These are phyloP conservation scores for Spea bombifrons DNA, from an alignment of 2,113 vertebrate species.

Conservation along the genomic window DNA sequence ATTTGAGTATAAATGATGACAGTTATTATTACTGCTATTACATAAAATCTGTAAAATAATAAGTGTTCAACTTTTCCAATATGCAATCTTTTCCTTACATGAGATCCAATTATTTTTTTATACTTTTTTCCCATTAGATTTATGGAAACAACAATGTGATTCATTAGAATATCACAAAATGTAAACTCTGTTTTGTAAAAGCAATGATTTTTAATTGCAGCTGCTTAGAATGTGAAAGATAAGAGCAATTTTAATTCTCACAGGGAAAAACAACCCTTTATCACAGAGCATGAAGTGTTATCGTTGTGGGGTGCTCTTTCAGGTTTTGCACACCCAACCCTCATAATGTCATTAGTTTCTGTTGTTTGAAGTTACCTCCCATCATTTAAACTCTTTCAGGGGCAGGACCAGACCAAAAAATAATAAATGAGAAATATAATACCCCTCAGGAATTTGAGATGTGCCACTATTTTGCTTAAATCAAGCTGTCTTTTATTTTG, in stretches of 20 bases:
- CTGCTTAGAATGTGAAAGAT: background rate
- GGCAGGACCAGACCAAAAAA: conserved; percentile 30
- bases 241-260: background rate
- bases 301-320: background rate
- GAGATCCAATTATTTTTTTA: background rate
- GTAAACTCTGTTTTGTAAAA: conserved; percentile 11
- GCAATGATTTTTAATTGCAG: background rate
- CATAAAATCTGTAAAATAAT: conserved; percentile 7
- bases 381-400: conserved; percentile 1
- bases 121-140: background rate
- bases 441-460: conserved; percentile 41
- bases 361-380: background rate
- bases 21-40: conserved; percentile 7
- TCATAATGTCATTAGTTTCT: background rate
- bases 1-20: conserved; percentile 1
- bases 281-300: background rate
- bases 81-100: conserved; percentile 15
- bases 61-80: conserved; percentile 2
- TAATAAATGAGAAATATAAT: conserved; percentile 7
- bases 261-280: conserved; percentile 4
- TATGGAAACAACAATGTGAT: conserved; percentile 27
- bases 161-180: background rate
- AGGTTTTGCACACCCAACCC: background rate
- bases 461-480: conserved; percentile 35
- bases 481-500: conserved; percentile 9